Conservation (phyloP, 2,797 vertebrate species). For the Epinephelus coioides region DNA sequence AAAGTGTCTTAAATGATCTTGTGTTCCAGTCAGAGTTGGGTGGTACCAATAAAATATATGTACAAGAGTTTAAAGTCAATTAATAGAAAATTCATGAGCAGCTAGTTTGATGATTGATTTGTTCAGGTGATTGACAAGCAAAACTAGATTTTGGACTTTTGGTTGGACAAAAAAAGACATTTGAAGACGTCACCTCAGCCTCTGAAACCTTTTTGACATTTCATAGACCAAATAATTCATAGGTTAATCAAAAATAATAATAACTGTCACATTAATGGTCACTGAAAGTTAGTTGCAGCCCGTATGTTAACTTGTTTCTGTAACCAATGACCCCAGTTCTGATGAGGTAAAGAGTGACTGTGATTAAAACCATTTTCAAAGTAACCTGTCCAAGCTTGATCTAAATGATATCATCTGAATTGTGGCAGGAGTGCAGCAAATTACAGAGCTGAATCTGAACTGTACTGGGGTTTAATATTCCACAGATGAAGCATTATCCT, state of each 20-base stretch:
- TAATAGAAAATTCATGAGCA: no score
- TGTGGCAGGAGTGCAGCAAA: neutral
- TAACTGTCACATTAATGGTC: neutral
- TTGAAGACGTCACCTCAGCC: neutral
- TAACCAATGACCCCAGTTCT: neutral
- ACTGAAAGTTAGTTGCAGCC: neutral
- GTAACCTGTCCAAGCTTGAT: neutral
- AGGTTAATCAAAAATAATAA: neutral
- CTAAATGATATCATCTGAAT: neutral
- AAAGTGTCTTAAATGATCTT: neutral
- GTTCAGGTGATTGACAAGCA: neutral
- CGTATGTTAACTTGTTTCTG: neutral
- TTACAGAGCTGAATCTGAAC: no score
- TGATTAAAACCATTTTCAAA: neutral
- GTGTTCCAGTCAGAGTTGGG: neutral
- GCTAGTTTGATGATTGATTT: neutral
- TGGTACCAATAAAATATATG: neutral
- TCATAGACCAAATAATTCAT: neutral
- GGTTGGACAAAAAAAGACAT: neutral
- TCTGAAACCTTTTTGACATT: neutral
- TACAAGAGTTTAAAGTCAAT: no score
- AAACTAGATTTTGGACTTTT: neutral
- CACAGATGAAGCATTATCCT: neutral
- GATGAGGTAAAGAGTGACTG: neutral
- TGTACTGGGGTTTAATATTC: neutral